Conservation (phyloP, 1,140 invertebrate genomes). For the Meloidogyne chitwoodi region DNA sequence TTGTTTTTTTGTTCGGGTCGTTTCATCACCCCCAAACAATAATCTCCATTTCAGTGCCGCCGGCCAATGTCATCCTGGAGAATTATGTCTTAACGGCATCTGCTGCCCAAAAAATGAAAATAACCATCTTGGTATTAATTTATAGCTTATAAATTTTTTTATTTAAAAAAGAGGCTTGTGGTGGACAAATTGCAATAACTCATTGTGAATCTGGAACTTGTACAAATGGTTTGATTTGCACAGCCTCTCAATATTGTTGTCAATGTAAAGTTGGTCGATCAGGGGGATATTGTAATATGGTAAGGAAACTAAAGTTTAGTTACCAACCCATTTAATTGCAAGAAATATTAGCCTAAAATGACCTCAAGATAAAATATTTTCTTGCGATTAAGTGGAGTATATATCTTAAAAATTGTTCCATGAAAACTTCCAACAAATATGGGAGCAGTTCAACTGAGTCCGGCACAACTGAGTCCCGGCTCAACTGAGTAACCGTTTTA, state of each 20-base stretch:
- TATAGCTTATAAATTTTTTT: background rate
- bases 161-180: slow-evolving; percentile 33
- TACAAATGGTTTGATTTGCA: slow-evolving; percentile 28
- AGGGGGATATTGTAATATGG: slow-evolving; percentile 40
- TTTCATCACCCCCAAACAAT: background rate
- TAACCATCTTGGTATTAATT: slow-evolving; percentile 26
- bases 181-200: slow-evolving; percentile 35
- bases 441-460: too few relatives aligned
- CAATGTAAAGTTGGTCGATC: slow-evolving; percentile 42
- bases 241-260: slow-evolving; percentile 46
- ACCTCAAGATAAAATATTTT: too few relatives aligned
- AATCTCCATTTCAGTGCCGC: background rate
- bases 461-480: too few relatives aligned
- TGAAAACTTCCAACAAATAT: too few relatives aligned
- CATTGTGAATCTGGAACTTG: slow-evolving; percentile 26
- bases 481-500: too few relatives aligned
- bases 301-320: too few relatives aligned
- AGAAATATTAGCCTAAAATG: too few relatives aligned
- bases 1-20: too few relatives aligned
- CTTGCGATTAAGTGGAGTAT: too few relatives aligned
- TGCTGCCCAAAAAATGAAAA: slow-evolving; percentile 39
- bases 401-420: too few relatives aligned
- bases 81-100: slow-evolving; percentile 46
- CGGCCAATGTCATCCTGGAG: slow-evolving; percentile 24
- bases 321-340: too few relatives aligned